phyloP scores from a whole-genome alignment of 2,113 vertebrate genomes.

The Pithys albifrons region DNA sequence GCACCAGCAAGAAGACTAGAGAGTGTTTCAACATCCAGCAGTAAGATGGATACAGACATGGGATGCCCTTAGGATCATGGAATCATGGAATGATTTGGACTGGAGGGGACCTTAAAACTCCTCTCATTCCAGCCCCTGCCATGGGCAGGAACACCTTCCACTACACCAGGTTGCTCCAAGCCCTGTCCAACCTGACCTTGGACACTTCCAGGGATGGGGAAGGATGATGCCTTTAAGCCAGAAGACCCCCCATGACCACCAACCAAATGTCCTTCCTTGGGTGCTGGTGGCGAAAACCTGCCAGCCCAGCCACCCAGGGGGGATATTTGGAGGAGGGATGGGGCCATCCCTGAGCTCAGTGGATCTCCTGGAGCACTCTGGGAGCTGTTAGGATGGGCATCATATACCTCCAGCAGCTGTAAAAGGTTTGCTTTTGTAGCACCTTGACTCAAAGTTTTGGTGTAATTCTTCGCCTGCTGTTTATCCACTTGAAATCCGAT shows the following conservation, averaged over 20 bases:
- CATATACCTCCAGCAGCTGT: background rate
- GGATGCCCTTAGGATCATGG: background rate
- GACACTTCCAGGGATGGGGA: background rate
- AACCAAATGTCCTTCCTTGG: background rate
- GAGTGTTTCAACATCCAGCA: too few species aligned
- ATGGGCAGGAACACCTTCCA: background rate
- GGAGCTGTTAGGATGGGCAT: background rate
- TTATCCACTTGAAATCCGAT: background rate
- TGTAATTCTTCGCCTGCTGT: background rate
- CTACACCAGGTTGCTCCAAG: background rate
- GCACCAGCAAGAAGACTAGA: background rate
- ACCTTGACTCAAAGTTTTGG: background rate
- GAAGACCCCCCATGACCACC: background rate
- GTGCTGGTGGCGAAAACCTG: background rate
- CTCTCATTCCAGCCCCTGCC: background rate
- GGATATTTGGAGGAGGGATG: background rate
- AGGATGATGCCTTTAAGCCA: background rate
- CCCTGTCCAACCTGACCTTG: background rate
- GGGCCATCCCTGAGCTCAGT: background rate
- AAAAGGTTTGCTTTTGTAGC: background rate
- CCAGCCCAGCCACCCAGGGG: background rate
- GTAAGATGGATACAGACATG: background rate
- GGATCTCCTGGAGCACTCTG: background rate
- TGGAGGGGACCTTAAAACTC: background rate
- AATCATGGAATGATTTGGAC: background rate